phyloP scores from a whole-genome alignment of 1,140 invertebrate species.

The Formica exsecta region DNA sequence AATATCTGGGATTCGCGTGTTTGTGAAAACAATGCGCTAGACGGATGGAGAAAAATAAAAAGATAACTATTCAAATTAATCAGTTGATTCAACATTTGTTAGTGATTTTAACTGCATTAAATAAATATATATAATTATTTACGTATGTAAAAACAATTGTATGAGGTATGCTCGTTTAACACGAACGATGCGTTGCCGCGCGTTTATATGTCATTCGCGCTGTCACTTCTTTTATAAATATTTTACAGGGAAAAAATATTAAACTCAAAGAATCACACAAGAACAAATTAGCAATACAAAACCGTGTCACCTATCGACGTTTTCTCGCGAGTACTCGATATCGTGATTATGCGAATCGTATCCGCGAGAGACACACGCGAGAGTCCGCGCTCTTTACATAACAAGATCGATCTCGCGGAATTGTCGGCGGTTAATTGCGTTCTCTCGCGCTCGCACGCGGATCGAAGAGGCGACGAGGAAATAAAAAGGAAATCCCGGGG shows the following conservation, averaged over 20 bases:
- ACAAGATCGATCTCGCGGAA: conserved; percentile 48
- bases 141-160: conserved; percentile 19
- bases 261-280: neutral
- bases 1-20: neutral
- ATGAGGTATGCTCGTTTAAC: neutral
- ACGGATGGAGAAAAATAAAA: conserved; percentile 28
- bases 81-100: conserved; percentile 19
- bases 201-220: neutral
- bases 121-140: conserved; percentile 44
- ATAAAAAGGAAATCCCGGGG: conserved; percentile 48
- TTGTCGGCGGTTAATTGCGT: conserved; percentile 58
- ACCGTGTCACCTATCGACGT: conserved; percentile 32
- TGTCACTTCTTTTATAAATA: neutral
- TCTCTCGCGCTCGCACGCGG: conserved; percentile 21
- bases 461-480: conserved; percentile 28
- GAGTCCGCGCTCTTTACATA: conserved; percentile 32
- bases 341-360: conserved; percentile 44
- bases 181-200: neutral
- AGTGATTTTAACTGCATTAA: conserved; percentile 1
- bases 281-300: conserved; percentile 50
- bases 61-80: conserved; percentile 40
- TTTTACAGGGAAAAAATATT: conserved; percentile 25
- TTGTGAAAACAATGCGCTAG: conserved; percentile 20
- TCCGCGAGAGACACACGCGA: neutral
- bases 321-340: conserved; percentile 30